A percentile compares a stretch with the other conserved stretches of the same genome.
Conservation (phyloP, 2,797 vertebrate genomes). For the Emys orbicularis region DNA sequence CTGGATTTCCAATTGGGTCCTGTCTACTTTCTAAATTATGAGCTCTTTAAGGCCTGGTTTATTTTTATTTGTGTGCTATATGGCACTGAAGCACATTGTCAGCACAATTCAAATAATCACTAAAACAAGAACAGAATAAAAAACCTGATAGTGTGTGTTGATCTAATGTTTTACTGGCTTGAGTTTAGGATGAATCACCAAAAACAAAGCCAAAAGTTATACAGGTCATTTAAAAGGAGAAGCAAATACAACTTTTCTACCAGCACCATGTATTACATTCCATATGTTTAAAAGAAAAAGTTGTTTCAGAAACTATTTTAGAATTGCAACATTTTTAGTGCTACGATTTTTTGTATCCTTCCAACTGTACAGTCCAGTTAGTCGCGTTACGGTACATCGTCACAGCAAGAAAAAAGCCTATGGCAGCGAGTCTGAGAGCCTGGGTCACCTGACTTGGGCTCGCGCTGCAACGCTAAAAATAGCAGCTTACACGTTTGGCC, state of each 20-base stretch:
- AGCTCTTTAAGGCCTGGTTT: not conserved
- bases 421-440: too few species aligned
- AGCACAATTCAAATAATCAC: not conserved
- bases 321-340: not conserved
- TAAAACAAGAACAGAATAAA: not conserved
- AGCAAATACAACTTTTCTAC: not conserved
- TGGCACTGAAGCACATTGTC: accelerated
- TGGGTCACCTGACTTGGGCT: too few species aligned
- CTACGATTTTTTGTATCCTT: not conserved
- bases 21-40: not conserved
- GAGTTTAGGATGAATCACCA: not conserved
- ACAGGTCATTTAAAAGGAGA: not conserved
- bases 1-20: not conserved
- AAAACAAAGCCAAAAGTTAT: not conserved
- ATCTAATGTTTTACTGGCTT: not conserved
- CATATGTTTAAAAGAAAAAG: not conserved
- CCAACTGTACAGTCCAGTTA: too few species aligned
- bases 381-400: too few species aligned
- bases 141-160: not conserved
- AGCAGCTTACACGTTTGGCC: too few species aligned
- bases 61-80: accelerated
- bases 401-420: too few species aligned
- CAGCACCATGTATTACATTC: not conserved
- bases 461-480: too few species aligned
- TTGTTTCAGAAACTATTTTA: not conserved